Evolutionary conservation across 2,113 vertebrate genomes (phyloP), one percentile per base, ranked within the genome.

Genomic region (Dinomys branickii): DNA sequence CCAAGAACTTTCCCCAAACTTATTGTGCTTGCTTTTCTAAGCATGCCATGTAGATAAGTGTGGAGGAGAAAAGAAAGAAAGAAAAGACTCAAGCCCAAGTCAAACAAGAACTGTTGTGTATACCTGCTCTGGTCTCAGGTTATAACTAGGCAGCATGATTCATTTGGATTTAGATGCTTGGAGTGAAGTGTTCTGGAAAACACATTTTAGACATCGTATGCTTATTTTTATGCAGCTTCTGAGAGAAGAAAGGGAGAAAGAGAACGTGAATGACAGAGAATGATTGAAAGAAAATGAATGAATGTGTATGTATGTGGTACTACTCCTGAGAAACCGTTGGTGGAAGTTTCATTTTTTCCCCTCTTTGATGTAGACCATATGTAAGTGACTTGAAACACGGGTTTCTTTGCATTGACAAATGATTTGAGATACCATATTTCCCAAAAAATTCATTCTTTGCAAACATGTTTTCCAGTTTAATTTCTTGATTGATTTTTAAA

Each of bases 71-170:
- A 85, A 75, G 5, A 47, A 28, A 69, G 38, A n/a, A n/a, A n/a
- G 47, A 88, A 59, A 90, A 88, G 22, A 3, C 33, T 47, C 24
- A 33, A 47, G 41, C 22, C 73, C 69, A 71, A 80, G 28, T 85
- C 50, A 96, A 96, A 85, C 19, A 96, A 77, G 16, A 92, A 59
- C n/a, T 61, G 92, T 96, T 88, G 69, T 91, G 92, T 90, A 94
- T 22, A 94, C 52, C 35, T 91, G 65, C 85, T 50, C 16, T 89
- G 35, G 26, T 86, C 56, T 96, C 69, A 84, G 41, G 28, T 96
- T 96, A 44, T 41, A 86, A 0, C 91, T 71, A 50, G 4, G n/a
- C 47, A 33, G 9, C n/a, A 61, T 83, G 63, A 24, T 85, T 85
- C 58, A 90, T 17, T 88, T 73, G 47, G 50, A 50, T 73, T 78